These are phyloP conservation scores for Caradrina clavipalpis DNA, from an alignment of 2,888 invertebrate genomes.

Conservation along the genomic window DNA sequence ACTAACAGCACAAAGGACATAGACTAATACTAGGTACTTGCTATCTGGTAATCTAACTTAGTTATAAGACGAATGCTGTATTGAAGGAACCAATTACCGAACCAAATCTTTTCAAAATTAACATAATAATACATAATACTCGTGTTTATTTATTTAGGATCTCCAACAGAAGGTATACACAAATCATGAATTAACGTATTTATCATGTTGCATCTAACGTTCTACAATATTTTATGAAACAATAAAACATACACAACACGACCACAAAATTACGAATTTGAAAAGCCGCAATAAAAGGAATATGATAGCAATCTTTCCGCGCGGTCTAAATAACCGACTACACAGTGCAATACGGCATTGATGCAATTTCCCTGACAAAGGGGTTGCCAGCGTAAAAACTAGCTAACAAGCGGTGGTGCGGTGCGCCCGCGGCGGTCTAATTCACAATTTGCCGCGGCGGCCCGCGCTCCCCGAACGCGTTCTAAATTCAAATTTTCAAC, in stretches of 20 bases:
- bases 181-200: too few species aligned
- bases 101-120: too few species aligned
- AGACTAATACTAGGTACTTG: too few species aligned
- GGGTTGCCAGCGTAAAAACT: constrained; percentile 87
- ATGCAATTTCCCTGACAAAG: constrained; percentile 86
- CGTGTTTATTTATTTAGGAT: too few species aligned
- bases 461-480: constrained; percentile 81
- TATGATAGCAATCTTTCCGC: constrained; percentile 71
- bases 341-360: constrained; percentile 75
- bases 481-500: constrained; percentile 87
- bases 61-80: too few species aligned
- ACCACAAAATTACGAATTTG: constrained; percentile 47
- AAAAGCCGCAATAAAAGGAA: constrained; percentile 59
- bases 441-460: constrained; percentile 84
- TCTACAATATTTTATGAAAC: neutral
- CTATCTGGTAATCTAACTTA: too few species aligned
- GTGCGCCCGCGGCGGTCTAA: constrained; percentile 84
- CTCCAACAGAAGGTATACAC: too few species aligned
- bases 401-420: constrained; percentile 85
- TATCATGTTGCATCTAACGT: too few species aligned
- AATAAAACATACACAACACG: neutral
- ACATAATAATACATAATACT: too few species aligned
- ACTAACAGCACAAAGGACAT: too few species aligned
- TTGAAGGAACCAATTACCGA: too few species aligned
- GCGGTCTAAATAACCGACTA: constrained; percentile 74